Base-by-base conservation (phyloP, 1,140 invertebrate genomes). In the Drosophila sp. region DNA sequence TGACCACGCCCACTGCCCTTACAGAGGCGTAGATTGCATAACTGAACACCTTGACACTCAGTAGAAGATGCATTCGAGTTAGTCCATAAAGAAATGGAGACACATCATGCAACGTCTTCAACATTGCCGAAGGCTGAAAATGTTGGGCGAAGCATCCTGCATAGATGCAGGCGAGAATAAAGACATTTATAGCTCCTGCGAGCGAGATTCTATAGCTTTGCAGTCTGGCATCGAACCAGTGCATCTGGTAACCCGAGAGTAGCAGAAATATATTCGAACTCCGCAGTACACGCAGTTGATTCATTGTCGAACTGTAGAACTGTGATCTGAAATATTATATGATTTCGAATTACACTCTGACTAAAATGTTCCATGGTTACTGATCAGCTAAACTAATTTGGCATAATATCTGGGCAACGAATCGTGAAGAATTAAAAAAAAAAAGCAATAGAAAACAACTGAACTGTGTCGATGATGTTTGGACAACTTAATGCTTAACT, bases 231-330 rank as follows among this genome's bases (percentile, higher is more conserved):
- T 84, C 90, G 34, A 84, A 86, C 71, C 63, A 78, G 63, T 89
- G 76, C 45, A 90, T 29, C 57, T 91, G 90, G 43, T 90, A 91
- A 7, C 79, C 90, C 5, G 57, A 75, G 6, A 91, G 14, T 11
- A 89, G 9, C 2, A 91, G 53, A 45, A 90, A 56, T 2, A 75
- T 36, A 57, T 87, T 91, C 2, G 73, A 80, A 16, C 51, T 38
- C 6, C 78, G 65, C 36, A 91, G 40, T 34, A 91, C 66, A 2
- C 90, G 86, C n/a, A 41, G 25, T 13, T 62, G 21, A 54, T 89
- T 76, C 90, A 91, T 90, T n/a, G 6, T 62, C 9, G 13, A 16
- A 16, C 14, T 18, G 25, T 13, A 38, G n/a, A 38, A 5, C 36
- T 29, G 2, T 5, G 27, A 29, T 21, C 27, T 29, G 27, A 38